phyloP scores from a whole-genome alignment of 2,797 vertebrate genomes.

The Myotis myotis region DNA sequence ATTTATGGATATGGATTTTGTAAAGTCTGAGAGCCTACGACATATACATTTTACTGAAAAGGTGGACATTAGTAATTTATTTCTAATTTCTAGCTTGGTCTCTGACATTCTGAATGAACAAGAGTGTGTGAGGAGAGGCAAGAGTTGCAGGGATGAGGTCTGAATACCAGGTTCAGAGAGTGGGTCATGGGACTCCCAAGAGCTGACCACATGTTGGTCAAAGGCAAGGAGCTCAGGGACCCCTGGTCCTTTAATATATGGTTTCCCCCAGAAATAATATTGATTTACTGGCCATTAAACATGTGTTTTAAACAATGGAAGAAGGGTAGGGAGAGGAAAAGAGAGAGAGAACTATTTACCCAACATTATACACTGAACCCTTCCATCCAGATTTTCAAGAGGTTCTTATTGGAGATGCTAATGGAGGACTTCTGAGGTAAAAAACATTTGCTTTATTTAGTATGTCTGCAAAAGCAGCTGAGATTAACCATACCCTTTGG shows the following conservation, averaged over 20 bases:
- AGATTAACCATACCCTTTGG: conserved; percentile 55
- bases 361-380: neutral
- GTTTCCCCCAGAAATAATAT: neutral
- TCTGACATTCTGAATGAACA: conserved; percentile 17
- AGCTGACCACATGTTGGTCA: neutral
- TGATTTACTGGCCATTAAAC: neutral
- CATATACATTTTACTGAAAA: conserved; percentile 40
- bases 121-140: neutral
- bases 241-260: neutral
- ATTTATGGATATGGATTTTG: neutral
- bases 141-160: neutral
- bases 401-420: neutral
- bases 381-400: conserved; percentile 17
- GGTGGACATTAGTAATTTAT: conserved; percentile 3
- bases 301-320: neutral
- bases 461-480: conserved; percentile 49
- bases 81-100: conserved; percentile 40
- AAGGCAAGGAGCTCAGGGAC: neutral
- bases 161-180: neutral
- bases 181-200: neutral
- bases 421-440: neutral
- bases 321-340: neutral
- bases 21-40: conserved; percentile 7
- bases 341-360: neutral
- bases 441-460: conserved; percentile 56